Base-by-base conservation (phyloP, 2,113 vertebrate species). In the Callipepla squamata region DNA sequence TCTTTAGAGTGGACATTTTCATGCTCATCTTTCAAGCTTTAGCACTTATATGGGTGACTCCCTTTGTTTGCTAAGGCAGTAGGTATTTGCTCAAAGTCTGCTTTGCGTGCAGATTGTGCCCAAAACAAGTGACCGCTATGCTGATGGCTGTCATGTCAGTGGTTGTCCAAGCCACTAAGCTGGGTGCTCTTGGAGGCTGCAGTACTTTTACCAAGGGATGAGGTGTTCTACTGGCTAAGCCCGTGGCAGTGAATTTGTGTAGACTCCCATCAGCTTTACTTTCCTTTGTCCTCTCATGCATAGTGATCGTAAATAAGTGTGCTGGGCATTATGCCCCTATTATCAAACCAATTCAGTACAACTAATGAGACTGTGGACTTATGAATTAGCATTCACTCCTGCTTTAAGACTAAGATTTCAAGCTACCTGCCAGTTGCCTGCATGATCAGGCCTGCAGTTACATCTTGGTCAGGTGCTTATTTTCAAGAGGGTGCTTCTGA, bases 101-200 rank as follows among this genome's bases (percentile, higher is more conserved):
- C 6, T 85, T n/a, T 65, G 16, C 2, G 0, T 9, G 32, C 38
- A 48, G 6, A 5, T 42, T 74, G 8, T 69, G 53, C 9, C 12
- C 21, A 6, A 1, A 26, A 8, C 11, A 2, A 3, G 19, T 34
- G 7, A 32, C 11, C 62, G 48, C 6, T 2, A 1, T 12, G 63
- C 12, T 8, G 8, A 20, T 6, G 30, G 18, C 13, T 55, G 57
- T 50, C 14, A 2, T 3, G 3, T 0, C 0, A 77, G n/a, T 19
- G n/a, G 28, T 40, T 68, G 25, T 34, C 30, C 38, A 36, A 34
- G 4, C 6, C 30, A 34, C 9, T 0, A 1, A 23, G 30, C 50
- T 14, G 15, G 0, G 2, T 21, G 40, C 5, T n/a, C 42, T 58
- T 18, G 11, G 28, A 47, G 12, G 6, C 28, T 13, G 6, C 0